A percentile compares a stretch with the other conserved stretches of the same genome.
Conservation (phyloP, 2,888 invertebrate species). For the Trisateles emortualis region DNA sequence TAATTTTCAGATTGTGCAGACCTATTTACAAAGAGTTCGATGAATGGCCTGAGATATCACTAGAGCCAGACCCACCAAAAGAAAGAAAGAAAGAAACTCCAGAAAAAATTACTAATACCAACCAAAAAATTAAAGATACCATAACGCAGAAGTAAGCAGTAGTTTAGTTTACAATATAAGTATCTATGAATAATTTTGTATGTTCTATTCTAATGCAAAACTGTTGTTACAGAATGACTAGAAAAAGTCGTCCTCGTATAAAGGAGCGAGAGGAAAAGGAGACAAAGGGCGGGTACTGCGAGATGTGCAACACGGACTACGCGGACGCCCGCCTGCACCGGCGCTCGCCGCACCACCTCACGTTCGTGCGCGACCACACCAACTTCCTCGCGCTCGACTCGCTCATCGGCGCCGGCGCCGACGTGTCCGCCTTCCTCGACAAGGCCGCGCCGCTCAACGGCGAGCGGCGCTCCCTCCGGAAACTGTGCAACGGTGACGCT, state of each 20-base stretch:
- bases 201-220: not conserved
- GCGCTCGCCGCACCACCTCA: slow-evolving; percentile 91
- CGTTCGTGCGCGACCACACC: slow-evolving; percentile 90
- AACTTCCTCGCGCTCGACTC: slow-evolving; percentile 92
- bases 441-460: slow-evolving; percentile 81
- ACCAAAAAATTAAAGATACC: slow-evolving; percentile 51
- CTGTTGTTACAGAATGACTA: slow-evolving; percentile 83
- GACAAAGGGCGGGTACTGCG: slow-evolving; percentile 90
- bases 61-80: slow-evolving; percentile 76
- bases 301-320: slow-evolving; percentile 93
- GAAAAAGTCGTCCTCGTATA: slow-evolving; percentile 79
- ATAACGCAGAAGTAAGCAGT: slow-evolving; percentile 69
- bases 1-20: slow-evolving; percentile 82
- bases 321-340: slow-evolving; percentile 90
- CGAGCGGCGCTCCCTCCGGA: slow-evolving; percentile 72
- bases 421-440: slow-evolving; percentile 90
- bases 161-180: not conserved
- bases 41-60: slow-evolving; percentile 87
- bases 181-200: not conserved
- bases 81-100: slow-evolving; percentile 70
- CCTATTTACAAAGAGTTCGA: slow-evolving; percentile 89
- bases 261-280: slow-evolving; percentile 79
- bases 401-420: slow-evolving; percentile 89
- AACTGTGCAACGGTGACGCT: slow-evolving; percentile 74
- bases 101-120: slow-evolving; percentile 56